Conservation (phyloP, 2,888 invertebrate species). For the Spilarctia lutea region DNA sequence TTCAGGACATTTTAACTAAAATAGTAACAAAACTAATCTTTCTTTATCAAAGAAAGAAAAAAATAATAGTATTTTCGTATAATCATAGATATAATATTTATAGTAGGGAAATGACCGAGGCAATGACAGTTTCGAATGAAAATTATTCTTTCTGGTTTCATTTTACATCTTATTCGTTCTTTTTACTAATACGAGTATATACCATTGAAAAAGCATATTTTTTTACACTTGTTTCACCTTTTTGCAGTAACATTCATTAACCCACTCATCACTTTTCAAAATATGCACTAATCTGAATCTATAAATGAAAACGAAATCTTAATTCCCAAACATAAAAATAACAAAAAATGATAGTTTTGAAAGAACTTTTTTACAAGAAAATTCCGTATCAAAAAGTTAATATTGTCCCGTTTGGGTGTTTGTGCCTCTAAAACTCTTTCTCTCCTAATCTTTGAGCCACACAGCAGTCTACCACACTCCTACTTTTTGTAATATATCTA, state of each 20-base stretch:
- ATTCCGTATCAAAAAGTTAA: background rate
- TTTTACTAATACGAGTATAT: background rate
- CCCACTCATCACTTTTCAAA: too few species aligned
- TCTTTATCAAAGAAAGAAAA: too few species aligned
- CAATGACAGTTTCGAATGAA: background rate
- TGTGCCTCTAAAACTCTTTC: background rate
- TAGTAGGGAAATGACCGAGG: background rate
- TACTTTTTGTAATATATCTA: background rate
- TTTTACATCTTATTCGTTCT: background rate
- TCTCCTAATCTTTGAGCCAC: background rate
- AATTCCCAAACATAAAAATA: background rate
- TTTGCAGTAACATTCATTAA: background rate
- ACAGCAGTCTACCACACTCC: background rate
- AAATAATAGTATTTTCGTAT: background rate
- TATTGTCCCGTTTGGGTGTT: background rate
- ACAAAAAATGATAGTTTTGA: too few species aligned
- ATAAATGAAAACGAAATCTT: background rate
- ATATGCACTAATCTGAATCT: too few species aligned
- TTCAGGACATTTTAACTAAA: background rate
- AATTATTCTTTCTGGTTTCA: background rate
- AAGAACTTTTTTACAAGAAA: background rate
- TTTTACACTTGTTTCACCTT: background rate
- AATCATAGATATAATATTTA: background rate
- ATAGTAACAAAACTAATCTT: slow-evolving; percentile 7
- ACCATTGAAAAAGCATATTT: background rate